Evolutionary conservation across 1,140 invertebrate genomes (phyloP).

Genomic region (Metaphire vulgaris): DNA sequence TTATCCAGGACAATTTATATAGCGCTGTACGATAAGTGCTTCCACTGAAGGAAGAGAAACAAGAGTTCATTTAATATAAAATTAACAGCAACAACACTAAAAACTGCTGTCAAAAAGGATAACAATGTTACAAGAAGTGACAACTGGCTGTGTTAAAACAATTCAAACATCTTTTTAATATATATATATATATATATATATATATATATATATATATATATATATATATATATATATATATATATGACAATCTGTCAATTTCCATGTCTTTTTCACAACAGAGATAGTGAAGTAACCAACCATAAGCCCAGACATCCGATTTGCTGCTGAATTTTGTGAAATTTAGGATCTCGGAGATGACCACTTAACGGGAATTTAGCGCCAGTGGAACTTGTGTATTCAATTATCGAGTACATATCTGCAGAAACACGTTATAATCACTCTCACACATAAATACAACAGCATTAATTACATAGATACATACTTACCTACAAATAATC

Average conservation of each 20-base stretch:
- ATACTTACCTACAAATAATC: too few relatives aligned
- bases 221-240: neutral
- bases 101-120: neutral
- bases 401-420: constrained; percentile 87
- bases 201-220: neutral
- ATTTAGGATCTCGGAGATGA: constrained; percentile 91
- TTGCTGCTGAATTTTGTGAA: constrained; percentile 92
- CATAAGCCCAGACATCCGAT: constrained; percentile 95
- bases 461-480: too few relatives aligned
- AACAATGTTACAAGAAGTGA: neutral
- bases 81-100: too few relatives aligned
- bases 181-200: constrained; percentile 1
- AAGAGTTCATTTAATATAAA: too few relatives aligned
- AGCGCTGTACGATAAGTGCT: too few relatives aligned
- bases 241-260: neutral
- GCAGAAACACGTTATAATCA: too few relatives aligned
- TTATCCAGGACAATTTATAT: too few relatives aligned
- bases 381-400: constrained; percentile 89
- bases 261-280: neutral
- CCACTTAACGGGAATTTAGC: constrained; percentile 98
- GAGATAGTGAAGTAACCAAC: constrained; percentile 53
- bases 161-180: constrained; percentile 12
- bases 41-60: too few relatives aligned
- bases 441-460: too few relatives aligned
- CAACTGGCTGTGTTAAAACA: neutral